Conservation (phyloP, 2,888 invertebrate genomes). For the Metallyticus violacea region DNA sequence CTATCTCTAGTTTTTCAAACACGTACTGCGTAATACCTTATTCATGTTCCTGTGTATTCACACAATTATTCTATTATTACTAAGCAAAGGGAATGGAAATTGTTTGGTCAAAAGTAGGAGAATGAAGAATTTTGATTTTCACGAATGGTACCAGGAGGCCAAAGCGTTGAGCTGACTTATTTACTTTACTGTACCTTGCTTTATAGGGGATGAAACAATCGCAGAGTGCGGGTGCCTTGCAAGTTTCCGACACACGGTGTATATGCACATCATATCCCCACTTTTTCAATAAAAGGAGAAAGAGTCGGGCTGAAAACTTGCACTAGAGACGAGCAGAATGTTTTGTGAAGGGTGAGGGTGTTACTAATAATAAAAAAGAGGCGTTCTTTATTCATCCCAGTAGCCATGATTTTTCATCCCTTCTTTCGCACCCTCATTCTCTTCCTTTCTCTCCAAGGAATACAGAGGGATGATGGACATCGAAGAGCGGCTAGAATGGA, state of each 20-base stretch:
- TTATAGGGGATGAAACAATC: neutral
- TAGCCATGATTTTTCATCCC: constrained; percentile 14
- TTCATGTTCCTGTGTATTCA: too few relatives aligned
- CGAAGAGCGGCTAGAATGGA: neutral
- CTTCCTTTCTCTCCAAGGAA: neutral
- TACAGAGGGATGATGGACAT: constrained; percentile 10
- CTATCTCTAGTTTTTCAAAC: too few relatives aligned
- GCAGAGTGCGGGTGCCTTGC: neutral
- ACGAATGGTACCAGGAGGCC: too few relatives aligned
- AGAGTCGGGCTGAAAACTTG: constrained; percentile 1
- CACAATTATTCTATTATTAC: too few relatives aligned
- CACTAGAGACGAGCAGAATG: neutral
- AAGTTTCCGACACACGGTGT: neutral
- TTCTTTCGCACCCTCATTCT: neutral
- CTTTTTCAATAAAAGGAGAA: neutral
- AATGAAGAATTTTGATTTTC: too few relatives aligned
- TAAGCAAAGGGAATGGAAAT: too few relatives aligned
- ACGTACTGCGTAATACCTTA: too few relatives aligned
- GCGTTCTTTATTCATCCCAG: constrained; percentile 14
- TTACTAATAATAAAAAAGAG: neutral
- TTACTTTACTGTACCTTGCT: neutral
- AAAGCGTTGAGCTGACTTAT: neutral
- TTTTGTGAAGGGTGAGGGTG: neutral
- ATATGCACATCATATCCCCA: constrained; percentile 8
- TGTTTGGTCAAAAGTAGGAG: too few relatives aligned